Evolutionary conservation across 2,888 invertebrate species (phyloP).

Genomic region (Tuta absoluta): DNA sequence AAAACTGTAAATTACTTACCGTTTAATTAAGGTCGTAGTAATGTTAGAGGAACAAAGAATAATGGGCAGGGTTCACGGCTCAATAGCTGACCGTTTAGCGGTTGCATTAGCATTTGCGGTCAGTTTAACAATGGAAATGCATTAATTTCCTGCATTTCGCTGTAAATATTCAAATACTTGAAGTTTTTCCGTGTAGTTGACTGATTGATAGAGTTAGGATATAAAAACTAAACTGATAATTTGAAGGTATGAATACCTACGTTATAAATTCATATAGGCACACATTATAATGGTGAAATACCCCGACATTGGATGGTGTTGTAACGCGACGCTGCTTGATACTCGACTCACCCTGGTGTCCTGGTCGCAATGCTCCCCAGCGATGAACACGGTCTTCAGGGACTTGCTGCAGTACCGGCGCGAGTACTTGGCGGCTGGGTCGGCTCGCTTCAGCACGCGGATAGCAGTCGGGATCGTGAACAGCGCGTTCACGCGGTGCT

Average conservation of each 20-base stretch:
- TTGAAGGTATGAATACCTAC: too few species aligned
- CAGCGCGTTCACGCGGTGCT: slow-evolving; percentile 91
- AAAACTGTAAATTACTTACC: neutral
- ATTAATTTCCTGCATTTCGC: neutral
- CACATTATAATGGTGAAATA: too few species aligned
- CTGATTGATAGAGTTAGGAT: too few species aligned
- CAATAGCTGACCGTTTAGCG: neutral
- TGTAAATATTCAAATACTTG: neutral
- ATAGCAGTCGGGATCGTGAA: slow-evolving; percentile 96
- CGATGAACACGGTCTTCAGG: slow-evolving; percentile 88
- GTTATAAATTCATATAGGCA: too few species aligned
- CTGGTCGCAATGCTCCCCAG: slow-evolving; percentile 96
- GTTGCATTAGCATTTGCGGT: slow-evolving; percentile 8
- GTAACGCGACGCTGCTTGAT: neutral
- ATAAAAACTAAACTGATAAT: too few species aligned
- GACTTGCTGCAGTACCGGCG: slow-evolving; percentile 86
- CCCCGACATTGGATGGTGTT: too few species aligned
- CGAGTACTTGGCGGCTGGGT: slow-evolving; percentile 86
- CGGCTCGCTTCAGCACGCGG: slow-evolving; percentile 90
- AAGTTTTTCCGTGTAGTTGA: too few species aligned
- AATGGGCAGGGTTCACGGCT: neutral
- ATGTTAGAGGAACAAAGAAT: slow-evolving; percentile 8
- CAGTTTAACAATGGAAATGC: slow-evolving; percentile 5
- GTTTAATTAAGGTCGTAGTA: neutral
- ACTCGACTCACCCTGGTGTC: slow-evolving; percentile 85